Evolutionary conservation across 2,113 vertebrate genomes (phyloP).

Genomic region (Silurus asotus): DNA sequence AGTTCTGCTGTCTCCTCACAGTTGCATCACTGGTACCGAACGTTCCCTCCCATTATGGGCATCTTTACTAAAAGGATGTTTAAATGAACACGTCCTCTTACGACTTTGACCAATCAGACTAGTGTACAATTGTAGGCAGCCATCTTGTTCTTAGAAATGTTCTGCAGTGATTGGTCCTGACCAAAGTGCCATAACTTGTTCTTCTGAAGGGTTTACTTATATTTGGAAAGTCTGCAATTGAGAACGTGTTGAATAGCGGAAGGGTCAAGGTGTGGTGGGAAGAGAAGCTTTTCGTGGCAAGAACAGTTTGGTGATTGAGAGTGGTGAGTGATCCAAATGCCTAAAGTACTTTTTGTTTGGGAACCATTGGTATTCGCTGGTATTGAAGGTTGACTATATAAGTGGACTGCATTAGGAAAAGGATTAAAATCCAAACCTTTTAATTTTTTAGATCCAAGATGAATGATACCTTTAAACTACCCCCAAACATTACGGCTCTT

Average conservation of each 20-base stretch:
- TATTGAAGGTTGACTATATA: background rate
- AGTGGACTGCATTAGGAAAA: background rate
- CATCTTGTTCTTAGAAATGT: background rate
- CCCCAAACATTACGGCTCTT: constrained; percentile 42
- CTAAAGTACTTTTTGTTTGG: background rate
- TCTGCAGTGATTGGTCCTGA: constrained; percentile 19
- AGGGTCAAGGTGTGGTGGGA: background rate
- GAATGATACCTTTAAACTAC: constrained; percentile 42
- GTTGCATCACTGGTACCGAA: constrained; percentile 63
- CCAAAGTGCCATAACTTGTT: background rate
- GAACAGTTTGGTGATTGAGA: background rate
- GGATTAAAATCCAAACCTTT: background rate
- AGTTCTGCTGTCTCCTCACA: constrained; percentile 7
- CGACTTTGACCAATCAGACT: constrained; percentile 24
- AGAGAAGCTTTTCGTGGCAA: background rate
- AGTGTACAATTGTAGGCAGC: background rate
- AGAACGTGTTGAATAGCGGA: constrained; percentile 10
- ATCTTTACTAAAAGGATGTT: constrained; percentile 36
- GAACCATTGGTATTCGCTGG: too few relatives aligned
- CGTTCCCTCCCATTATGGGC: background rate
- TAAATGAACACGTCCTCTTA: constrained; percentile 5
- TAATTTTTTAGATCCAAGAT: constrained; percentile 46
- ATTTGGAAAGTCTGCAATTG: background rate
- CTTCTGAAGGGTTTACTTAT: constrained; percentile 23
- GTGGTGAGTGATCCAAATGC: background rate